Conservation (phyloP, 2,888 invertebrate species). For the Ariolimax columbianus region DNA sequence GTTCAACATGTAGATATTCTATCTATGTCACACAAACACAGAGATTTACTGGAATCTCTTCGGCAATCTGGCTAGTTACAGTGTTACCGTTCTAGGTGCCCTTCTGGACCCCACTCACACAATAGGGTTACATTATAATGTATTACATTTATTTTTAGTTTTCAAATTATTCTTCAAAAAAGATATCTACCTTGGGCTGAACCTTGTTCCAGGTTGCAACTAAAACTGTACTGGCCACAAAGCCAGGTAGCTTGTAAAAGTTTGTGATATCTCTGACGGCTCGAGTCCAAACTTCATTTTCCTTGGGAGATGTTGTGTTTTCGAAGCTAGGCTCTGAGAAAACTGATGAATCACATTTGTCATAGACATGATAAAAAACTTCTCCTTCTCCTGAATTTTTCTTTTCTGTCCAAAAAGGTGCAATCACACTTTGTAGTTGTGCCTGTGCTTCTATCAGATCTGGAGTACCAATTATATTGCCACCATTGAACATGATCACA, state of each 20-base stretch:
- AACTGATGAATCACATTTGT: background rate
- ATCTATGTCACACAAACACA: too few relatives aligned
- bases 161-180: too few relatives aligned
- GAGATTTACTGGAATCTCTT: too few relatives aligned
- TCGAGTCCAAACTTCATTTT: background rate
- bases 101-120: too few relatives aligned
- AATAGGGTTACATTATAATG: background rate
- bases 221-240: background rate
- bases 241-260: background rate
- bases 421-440: background rate
- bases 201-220: slow-evolving; percentile 12
- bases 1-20: too few relatives aligned
- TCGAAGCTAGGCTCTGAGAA: background rate
- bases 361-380: slow-evolving; percentile 21
- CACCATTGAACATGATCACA: background rate
- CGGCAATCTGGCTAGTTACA: too few relatives aligned
- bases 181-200: background rate
- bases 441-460: background rate
- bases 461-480: background rate
- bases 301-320: background rate
- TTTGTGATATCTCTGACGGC: background rate
- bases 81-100: too few relatives aligned
- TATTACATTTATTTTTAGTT: background rate
- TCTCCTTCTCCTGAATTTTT: background rate
- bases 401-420: background rate